phyloP scores from a whole-genome alignment of 2,113 vertebrate genomes.

The Pampusana beccarii region DNA sequence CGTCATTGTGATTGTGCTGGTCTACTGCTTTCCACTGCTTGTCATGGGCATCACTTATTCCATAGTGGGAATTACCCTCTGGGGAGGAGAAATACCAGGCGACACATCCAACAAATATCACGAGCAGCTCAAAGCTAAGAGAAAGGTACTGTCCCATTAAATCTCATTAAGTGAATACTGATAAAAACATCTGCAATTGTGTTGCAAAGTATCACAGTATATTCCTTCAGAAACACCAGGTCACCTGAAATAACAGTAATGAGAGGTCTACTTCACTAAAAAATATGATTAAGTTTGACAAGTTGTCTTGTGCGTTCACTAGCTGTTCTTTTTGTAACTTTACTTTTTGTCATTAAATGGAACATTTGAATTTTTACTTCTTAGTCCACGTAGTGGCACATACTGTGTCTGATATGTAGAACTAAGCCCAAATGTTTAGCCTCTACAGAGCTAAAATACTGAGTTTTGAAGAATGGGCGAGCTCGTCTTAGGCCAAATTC shows the following conservation, averaged over 20 bases:
- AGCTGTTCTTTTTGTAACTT: not conserved
- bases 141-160: slow-evolving; percentile 84
- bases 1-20: slow-evolving; percentile 87
- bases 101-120: slow-evolving; percentile 94
- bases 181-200: not conserved
- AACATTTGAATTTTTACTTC: not conserved
- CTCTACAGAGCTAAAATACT: not conserved
- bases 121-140: slow-evolving; percentile 92
- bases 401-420: not conserved
- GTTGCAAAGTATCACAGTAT: not conserved
- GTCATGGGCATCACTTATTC: slow-evolving; percentile 96
- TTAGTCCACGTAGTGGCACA: not conserved
- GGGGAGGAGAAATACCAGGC: slow-evolving; percentile 96
- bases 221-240: not conserved
- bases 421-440: not conserved
- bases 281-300: not conserved
- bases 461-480: not conserved
- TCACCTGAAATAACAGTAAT: not conserved
- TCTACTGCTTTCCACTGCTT: slow-evolving; percentile 91
- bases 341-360: not conserved
- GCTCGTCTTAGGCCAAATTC: not conserved
- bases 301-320: not conserved
- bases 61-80: slow-evolving; percentile 93
- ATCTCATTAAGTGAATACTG: not conserved
- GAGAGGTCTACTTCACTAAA: not conserved